A percentile compares a stretch with the other conserved stretches of the same genome.
Conservation (phyloP, 2,888 invertebrate species). For the Cataglyphis livida region DNA sequence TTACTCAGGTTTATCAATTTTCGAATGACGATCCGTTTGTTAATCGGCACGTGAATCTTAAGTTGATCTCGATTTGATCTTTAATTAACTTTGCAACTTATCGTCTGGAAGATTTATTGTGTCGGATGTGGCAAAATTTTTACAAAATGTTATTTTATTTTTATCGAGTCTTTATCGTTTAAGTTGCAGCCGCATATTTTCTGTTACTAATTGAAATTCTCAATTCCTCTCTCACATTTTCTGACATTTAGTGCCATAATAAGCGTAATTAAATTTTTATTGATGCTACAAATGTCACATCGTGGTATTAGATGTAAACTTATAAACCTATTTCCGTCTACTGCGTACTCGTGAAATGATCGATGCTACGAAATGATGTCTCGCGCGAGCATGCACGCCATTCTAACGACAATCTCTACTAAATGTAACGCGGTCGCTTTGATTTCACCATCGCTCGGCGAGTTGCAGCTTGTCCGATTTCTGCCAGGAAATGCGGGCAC, state of each 20-base stretch:
- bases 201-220: background rate
- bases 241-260: background rate
- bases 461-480: constrained; percentile 13
- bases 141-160: background rate
- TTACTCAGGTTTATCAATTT: constrained; percentile 22
- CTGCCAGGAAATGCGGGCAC: constrained; percentile 22
- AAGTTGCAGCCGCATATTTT: background rate
- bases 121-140: too few relatives aligned
- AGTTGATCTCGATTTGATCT: background rate
- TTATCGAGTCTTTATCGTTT: background rate
- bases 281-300: background rate
- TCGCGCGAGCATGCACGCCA: background rate
- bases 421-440: constrained; percentile 19
- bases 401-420: constrained; percentile 13
- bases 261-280: constrained; percentile 13
- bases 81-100: constrained; percentile 1
- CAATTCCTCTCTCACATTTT: background rate
- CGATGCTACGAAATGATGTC: constrained; percentile 23
- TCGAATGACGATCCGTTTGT: background rate
- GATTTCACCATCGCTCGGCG: constrained; percentile 24
- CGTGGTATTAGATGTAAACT: constrained; percentile 6
- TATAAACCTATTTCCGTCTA: constrained; percentile 13
- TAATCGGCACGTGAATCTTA: background rate
- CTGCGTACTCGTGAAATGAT: background rate
- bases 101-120: background rate